These are phyloP conservation scores for Andrena haemorrhoa DNA, from an alignment of 2,888 invertebrate genomes.

Conservation along the genomic window DNA sequence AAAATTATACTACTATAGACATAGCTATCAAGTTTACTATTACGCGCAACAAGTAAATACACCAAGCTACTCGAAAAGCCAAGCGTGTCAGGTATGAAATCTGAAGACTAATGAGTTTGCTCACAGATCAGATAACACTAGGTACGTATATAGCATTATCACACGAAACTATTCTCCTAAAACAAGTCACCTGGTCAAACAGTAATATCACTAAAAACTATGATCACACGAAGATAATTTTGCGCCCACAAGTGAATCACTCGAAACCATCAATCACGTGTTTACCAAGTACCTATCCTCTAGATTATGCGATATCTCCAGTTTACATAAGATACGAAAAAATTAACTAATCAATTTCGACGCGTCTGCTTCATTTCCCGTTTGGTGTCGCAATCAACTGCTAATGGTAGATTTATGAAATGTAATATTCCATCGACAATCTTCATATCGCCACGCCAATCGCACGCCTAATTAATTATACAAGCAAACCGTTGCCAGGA, in stretches of 20 bases:
- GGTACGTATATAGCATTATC: too few relatives aligned
- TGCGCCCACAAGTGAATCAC: not conserved
- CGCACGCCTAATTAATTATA: too few relatives aligned
- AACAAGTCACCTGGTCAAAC: too few relatives aligned
- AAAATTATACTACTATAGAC: not conserved
- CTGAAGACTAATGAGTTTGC: not conserved
- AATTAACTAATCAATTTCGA: not conserved
- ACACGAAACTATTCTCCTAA: too few relatives aligned
- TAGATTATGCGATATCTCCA: not conserved
- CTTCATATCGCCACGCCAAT: too few relatives aligned
- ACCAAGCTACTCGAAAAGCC: too few relatives aligned
- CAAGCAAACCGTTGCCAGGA: too few relatives aligned
- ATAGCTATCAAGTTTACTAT: not conserved
- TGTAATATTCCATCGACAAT: too few relatives aligned
- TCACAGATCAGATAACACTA: too few relatives aligned
- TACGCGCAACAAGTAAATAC: not conserved
- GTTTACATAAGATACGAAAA: not conserved
- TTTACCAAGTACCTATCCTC: not conserved
- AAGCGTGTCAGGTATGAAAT: not conserved
- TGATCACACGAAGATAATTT: too few relatives aligned
- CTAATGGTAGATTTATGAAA: not conserved
- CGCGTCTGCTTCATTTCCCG: not conserved
- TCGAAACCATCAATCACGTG: not conserved
- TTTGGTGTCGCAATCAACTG: not conserved
- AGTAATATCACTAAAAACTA: too few relatives aligned